Base-by-base conservation (phyloP, 2,888 invertebrate species). In the Steinernema scapterisci region DNA sequence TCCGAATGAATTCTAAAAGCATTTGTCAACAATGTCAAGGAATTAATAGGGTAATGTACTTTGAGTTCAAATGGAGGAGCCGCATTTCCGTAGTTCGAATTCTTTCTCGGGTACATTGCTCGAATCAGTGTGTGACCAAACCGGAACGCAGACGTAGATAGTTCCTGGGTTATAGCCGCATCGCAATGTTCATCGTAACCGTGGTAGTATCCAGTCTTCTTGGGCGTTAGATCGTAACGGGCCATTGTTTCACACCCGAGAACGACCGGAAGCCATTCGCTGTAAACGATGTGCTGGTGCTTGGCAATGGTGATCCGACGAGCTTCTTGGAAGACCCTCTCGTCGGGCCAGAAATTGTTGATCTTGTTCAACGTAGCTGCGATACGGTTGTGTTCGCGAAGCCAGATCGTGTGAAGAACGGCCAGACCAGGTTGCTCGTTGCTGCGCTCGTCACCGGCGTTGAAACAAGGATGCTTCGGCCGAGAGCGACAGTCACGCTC, bases 201-300 rank as follows among this genome's bases (percentile, higher is more conserved):
- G 7, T 79, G 80, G 72, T 77, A 86, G 72, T 87, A 88, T 70
- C 87, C 87, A 25, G 51, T 77, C 0, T 93, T 92, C 81, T 92
- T 88, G 6, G 95, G 90, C 82, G 93, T 94, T 73, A 97, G 89
- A 5, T 93, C 95, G 87, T 95, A 95, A 3, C 94, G 90, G 84
- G 93, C 93, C 78, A 95, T 92, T 19, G 94, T 93, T 83, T 93
- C 93, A 93, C 93, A 93, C 9, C 95, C 95, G 13, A 97, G 90
- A 71, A 97, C 90, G 73, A 95, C 91, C 0, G 97, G 97, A 72
- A 97, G 89, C 82, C 87, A 90, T 79, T 90, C 89, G 56, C 83
- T 85, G 81, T 86, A 89, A 6, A 88, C 84, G 21, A 89, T 87
- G 75, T 89, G 88, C 78, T 89, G 90, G 93, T 95, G 83, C 70